Percentiles rank a stretch among this genome's conserved stretches.
These are phyloP conservation scores for Pegea sp. DNA, from an alignment of 23 tunicate species.

Conservation along the genomic window DNA sequence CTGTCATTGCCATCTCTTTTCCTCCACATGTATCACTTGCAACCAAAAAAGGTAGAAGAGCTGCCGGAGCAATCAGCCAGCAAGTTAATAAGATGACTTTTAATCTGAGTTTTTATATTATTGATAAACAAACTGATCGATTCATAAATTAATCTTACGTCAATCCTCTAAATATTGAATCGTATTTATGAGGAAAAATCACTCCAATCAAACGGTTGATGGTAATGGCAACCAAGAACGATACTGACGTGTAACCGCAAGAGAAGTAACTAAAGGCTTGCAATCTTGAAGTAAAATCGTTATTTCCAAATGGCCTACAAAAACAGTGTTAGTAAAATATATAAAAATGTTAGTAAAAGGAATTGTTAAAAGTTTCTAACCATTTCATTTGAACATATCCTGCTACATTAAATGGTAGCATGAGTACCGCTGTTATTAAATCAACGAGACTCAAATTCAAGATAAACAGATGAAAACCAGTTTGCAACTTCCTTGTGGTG, in stretches of 20 bases:
- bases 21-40: slow-evolving; percentile 20
- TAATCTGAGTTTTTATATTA: slow-evolving; percentile 7
- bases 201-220: slow-evolving; percentile 83
- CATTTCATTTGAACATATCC: slow-evolving; percentile 82
- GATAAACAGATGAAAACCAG: slow-evolving; percentile 58
- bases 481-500: slow-evolving; percentile 39
- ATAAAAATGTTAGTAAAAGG: not conserved
- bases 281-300: slow-evolving; percentile 41
- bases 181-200: slow-evolving; percentile 27
- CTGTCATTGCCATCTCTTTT: slow-evolving; percentile 27
- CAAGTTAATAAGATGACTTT: slow-evolving; percentile 18
- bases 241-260: slow-evolving; percentile 82
- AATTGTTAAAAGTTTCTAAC: no score
- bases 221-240: slow-evolving; percentile 81
- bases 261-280: slow-evolving; percentile 85
- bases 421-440: slow-evolving; percentile 46
- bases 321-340: not conserved
- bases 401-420: slow-evolving; percentile 86
- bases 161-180: slow-evolving; percentile 7
- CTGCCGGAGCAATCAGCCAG: slow-evolving; percentile 66
- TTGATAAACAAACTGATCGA: not conserved
- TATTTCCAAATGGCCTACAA: slow-evolving; percentile 65
- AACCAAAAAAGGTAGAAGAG: slow-evolving; percentile 46
- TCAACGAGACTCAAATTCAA: slow-evolving; percentile 74
- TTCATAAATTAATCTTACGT: slow-evolving; percentile 32